Base-by-base conservation (phyloP, 2,888 invertebrate genomes). In the Tipula confusa region DNA sequence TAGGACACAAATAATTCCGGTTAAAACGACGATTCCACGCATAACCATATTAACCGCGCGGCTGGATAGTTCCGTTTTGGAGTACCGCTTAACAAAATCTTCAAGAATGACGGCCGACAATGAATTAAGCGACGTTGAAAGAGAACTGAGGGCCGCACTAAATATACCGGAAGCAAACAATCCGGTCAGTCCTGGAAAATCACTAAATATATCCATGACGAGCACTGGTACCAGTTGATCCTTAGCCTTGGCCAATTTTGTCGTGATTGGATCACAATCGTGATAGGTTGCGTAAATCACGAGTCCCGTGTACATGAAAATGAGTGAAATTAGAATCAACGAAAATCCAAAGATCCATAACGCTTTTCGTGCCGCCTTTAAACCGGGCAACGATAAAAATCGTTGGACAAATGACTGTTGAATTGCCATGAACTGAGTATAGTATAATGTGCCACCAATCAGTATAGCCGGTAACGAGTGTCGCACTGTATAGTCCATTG, bases 391-490 rank as follows among this genome's bases (percentile, higher is more conserved):
- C 0, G 96, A 92, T 83, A 97, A 91, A 86, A 96, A 96, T 84
- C 97, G 91, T 87, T 97, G 97, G 7, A 97, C 93, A 93, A 96
- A 96, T 15, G 94, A 93, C 88, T 97, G 97, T 88, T 95, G 96
- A 7, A 95, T 93, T 1, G 93, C 92, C 84, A 94, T 93, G 7
- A 93, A 92, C 88, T 95, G 94, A 6, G 96, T 89, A 93, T 94
- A 95, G 86, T 95, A 95, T 83, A 95, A 88, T 29, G 93, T 91
- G 0, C 95, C 95, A 9, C 97, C 97, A 83, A 97, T 88, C 1
- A 93, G 89, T 4, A 96, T 90, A 6, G 93, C 93, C 93, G 95
- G 94, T 85, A 96, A 90, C 0, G 96, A 95, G 86, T 96, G 94
- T 18, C 96, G 92, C 0, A 94, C 93, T 5, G 95, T 91, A 11